A percentile compares a stretch with the other conserved stretches of the same genome.
Evolutionary conservation across 2,797 vertebrate genomes (phyloP).

Genomic region (Amazonetta brasiliensis): DNA sequence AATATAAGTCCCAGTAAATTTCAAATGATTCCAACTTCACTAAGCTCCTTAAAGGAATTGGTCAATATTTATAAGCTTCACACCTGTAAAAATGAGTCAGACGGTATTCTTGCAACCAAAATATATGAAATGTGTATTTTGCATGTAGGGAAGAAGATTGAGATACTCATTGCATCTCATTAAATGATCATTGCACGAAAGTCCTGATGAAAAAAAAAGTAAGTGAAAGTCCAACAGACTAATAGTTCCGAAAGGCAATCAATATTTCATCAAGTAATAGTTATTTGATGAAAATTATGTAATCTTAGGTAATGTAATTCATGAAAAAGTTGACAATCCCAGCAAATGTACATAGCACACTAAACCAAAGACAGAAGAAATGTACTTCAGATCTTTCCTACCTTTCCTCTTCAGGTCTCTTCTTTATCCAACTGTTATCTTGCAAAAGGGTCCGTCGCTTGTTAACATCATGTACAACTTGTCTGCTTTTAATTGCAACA

Average conservation of each 20-base stretch:
- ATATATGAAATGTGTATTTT: background rate
- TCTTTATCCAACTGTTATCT: slow-evolving; percentile 95
- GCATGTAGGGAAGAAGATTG: background rate
- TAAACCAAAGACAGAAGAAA: background rate
- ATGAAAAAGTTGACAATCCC: background rate
- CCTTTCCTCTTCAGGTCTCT: slow-evolving; percentile 83
- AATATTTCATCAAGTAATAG: background rate
- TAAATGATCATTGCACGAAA: background rate
- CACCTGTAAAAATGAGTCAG: background rate
- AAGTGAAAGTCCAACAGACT: background rate
- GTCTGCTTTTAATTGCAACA: slow-evolving; percentile 67
- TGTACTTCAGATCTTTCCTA: background rate
- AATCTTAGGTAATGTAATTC: background rate
- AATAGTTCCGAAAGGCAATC: background rate
- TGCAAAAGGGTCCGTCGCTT: slow-evolving; percentile 84
- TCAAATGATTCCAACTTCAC: background rate
- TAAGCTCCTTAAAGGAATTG: background rate
- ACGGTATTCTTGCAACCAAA: background rate
- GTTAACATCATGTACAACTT: slow-evolving; percentile 80
- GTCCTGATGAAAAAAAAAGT: background rate
- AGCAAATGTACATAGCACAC: background rate
- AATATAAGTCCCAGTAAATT: background rate
- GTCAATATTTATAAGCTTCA: background rate
- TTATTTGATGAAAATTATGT: background rate
- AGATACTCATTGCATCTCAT: background rate